Evolutionary conservation across 2,888 invertebrate genomes (phyloP).

Genomic region (Scrobipalpa atriplicella): DNA sequence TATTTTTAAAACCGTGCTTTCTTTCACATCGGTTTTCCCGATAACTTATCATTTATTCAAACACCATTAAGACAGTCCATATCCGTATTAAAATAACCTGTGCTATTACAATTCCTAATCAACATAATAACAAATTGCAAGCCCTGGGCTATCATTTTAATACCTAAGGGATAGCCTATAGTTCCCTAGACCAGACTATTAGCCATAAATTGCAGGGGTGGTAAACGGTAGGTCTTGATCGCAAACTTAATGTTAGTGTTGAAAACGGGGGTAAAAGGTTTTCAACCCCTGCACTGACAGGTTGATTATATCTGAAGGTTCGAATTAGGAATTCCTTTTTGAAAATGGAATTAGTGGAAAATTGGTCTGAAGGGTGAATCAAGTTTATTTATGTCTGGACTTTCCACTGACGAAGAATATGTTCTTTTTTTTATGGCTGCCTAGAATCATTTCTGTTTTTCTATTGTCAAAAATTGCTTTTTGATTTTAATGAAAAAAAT

Average conservation of each 20-base stretch:
- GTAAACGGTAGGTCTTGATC: constrained; percentile 44
- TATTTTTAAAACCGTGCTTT: background rate
- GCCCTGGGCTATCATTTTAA: constrained; percentile 39
- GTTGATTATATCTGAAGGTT: constrained; percentile 32
- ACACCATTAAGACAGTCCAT: background rate
- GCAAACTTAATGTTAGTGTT: constrained; percentile 32
- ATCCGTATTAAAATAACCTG: constrained; percentile 17
- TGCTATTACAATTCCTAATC: constrained; percentile 34
- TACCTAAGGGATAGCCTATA: constrained; percentile 36
- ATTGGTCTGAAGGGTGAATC: constrained; percentile 4
- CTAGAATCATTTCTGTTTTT: too few species aligned
- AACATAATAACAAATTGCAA: constrained; percentile 34
- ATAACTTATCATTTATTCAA: background rate
- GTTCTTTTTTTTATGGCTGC: too few species aligned
- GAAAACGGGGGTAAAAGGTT: constrained; percentile 37
- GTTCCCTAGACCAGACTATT: constrained; percentile 34
- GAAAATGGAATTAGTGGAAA: constrained; percentile 10
- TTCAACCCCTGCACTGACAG: constrained; percentile 32
- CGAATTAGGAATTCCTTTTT: constrained; percentile 25
- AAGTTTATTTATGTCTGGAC: background rate
- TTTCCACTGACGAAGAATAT: constrained; percentile 5
- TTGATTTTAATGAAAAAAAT: too few species aligned
- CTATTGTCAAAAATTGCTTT: too few species aligned
- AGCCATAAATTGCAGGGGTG: constrained; percentile 41
- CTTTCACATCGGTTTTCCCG: constrained; percentile 6